Evolutionary conservation across 2,888 invertebrate species (phyloP).

Genomic region (Podabrus alpinus): DNA sequence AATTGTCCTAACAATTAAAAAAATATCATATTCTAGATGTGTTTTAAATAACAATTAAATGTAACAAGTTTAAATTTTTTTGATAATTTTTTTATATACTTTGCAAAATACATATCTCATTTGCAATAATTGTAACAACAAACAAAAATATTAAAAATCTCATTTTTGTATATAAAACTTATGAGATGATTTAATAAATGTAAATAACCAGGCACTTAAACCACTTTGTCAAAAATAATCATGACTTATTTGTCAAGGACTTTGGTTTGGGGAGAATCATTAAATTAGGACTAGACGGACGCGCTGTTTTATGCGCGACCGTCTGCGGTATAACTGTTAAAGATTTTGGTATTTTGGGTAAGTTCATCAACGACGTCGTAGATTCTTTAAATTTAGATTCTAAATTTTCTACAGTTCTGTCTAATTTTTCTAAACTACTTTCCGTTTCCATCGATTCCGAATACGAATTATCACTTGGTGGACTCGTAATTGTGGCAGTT

Average conservation of each 20-base stretch:
- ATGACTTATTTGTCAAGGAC: slow-evolving; percentile 42
- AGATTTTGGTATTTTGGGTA: slow-evolving; percentile 82
- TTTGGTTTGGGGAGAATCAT: slow-evolving; percentile 41
- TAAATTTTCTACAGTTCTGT: slow-evolving; percentile 57
- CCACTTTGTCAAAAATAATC: slow-evolving; percentile 46
- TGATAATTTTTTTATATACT: slow-evolving; percentile 11
- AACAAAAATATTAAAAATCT: background rate
- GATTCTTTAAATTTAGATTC: slow-evolving; percentile 47
- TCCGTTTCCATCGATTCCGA: slow-evolving; percentile 40
- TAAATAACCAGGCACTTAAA: slow-evolving; percentile 30
- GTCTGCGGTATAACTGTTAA: slow-evolving; percentile 79
- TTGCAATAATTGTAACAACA: background rate
- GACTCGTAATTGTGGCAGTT: slow-evolving; percentile 19
- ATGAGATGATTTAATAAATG: slow-evolving; percentile 9
- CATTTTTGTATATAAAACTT: background rate
- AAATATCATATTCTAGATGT: slow-evolving; percentile 22
- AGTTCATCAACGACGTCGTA: slow-evolving; percentile 57
- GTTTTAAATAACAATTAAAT: slow-evolving; percentile 26
- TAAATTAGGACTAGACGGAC: slow-evolving; percentile 49
- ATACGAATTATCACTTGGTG: slow-evolving; percentile 16
- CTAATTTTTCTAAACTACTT: slow-evolving; percentile 54
- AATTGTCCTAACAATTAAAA: slow-evolving; percentile 19
- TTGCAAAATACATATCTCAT: background rate
- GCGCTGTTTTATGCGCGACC: slow-evolving; percentile 48
- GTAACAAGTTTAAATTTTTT: slow-evolving; percentile 13